Percentiles rank a stretch among this genome's conserved stretches.
Conservation (phyloP, 2,797 vertebrate species). For the Chaetophractus vellerosus region DNA sequence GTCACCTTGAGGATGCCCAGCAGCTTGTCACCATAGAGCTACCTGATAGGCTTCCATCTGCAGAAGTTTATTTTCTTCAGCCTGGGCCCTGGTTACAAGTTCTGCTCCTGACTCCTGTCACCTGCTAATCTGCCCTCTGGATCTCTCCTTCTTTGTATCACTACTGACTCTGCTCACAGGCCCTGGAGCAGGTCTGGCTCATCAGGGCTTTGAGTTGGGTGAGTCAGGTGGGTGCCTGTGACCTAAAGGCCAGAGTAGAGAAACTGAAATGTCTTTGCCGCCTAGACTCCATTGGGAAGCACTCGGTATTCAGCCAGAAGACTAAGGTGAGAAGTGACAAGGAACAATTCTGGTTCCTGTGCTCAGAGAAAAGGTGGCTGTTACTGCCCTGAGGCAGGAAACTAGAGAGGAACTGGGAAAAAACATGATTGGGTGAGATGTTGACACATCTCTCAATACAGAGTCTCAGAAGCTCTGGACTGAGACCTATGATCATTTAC, state of each 20-base stretch:
- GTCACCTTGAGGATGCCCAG: background rate
- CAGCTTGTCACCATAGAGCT: background rate
- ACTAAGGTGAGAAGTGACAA: background rate
- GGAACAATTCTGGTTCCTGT: background rate
- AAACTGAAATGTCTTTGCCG: background rate
- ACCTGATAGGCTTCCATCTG: background rate
- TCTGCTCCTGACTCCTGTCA: background rate
- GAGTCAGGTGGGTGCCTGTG: background rate
- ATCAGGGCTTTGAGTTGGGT: background rate
- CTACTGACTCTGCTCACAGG: background rate
- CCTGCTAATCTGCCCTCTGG: background rate
- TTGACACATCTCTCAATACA: background rate
- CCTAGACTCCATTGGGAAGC: background rate
- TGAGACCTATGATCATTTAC: background rate
- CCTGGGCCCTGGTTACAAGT: background rate
- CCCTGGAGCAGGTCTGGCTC: background rate
- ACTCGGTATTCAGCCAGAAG: background rate
- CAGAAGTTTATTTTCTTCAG: background rate
- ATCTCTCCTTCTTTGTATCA: background rate
- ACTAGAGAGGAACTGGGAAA: background rate
- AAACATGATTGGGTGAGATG: accelerated
- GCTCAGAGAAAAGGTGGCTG: background rate
- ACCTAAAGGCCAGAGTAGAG: background rate
- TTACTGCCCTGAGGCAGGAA: background rate
- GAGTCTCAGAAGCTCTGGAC: background rate